These are phyloP conservation scores for Gymnogyps californianus DNA, from an alignment of 2,113 vertebrate species.

Conservation along the genomic window DNA sequence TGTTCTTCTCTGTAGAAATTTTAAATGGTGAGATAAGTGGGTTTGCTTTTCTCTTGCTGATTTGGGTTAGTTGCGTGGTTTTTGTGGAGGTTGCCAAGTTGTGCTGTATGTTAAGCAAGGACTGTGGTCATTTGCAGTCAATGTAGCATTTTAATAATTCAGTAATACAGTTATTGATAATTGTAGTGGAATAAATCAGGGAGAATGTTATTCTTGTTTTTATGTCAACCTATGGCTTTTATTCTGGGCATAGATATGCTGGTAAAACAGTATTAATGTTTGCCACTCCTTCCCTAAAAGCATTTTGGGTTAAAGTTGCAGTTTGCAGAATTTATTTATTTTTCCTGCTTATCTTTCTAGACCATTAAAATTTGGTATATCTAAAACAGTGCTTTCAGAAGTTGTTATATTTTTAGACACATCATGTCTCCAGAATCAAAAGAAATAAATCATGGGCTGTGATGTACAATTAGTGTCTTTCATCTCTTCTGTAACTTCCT, in stretches of 20 bases:
- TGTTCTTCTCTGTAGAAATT: neutral
- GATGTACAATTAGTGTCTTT: neutral
- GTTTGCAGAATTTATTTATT: neutral
- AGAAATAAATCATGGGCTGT: neutral
- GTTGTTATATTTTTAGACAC: neutral
- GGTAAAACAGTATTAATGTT: neutral
- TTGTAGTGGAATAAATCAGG: neutral
- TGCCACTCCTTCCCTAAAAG: neutral
- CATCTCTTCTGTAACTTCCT: neutral
- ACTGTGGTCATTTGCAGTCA: neutral
- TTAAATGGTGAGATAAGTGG: neutral
- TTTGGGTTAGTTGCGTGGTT: neutral
- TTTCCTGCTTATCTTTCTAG: neutral
- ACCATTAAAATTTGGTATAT: neutral
- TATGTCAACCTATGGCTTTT: neutral
- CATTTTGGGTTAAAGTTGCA: neutral
- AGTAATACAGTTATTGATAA: neutral
- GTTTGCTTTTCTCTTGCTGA: neutral
- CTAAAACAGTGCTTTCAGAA: neutral
- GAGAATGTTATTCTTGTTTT: neutral
- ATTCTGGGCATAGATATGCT: neutral
- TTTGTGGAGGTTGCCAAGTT: neutral
- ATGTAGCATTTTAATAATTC: neutral
- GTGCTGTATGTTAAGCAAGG: neutral
- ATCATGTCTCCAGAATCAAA: neutral